Percentiles rank a stretch among this genome's conserved stretches.
Conservation (phyloP, 2,888 invertebrate genomes). For the Calameuta idolon region DNA sequence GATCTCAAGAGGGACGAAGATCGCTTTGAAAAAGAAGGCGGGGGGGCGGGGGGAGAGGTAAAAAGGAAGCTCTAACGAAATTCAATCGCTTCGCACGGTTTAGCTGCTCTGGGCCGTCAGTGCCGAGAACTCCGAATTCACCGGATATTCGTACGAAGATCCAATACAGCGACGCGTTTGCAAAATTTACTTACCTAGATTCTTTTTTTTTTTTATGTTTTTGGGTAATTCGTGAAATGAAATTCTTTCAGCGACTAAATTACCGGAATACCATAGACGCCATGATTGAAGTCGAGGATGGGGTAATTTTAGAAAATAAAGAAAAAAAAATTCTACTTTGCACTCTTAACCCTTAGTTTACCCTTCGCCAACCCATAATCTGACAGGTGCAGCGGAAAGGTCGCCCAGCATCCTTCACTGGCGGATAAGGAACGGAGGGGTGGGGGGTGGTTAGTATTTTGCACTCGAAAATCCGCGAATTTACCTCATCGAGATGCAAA, state of each 20-base stretch:
- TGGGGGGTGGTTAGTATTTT: neutral
- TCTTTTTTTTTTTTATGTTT: no score
- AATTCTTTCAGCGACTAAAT: neutral
- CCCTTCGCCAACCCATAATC: neutral
- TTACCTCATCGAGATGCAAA: constrained; percentile 30
- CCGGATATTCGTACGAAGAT: neutral
- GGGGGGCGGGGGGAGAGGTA: no score
- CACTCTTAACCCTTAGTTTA: no score
- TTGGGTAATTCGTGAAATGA: no score
- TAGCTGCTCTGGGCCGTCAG: neutral
- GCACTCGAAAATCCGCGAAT: constrained; percentile 2
- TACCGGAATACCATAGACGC: neutral
- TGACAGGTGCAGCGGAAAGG: neutral
- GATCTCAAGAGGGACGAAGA: neutral
- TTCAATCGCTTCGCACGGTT: neutral
- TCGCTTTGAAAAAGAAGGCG: neutral
- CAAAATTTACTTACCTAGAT: neutral
- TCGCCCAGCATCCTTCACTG: neutral
- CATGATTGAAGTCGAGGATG: no score
- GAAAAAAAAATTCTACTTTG: no score
- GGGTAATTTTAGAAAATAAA: neutral
- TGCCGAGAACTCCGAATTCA: neutral
- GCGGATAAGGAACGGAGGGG: neutral
- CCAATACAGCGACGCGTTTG: neutral
- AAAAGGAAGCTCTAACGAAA: neutral